These are phyloP conservation scores for Galendromus occidentalis DNA, from an alignment of 1,140 invertebrate genomes.

Conservation along the genomic window DNA sequence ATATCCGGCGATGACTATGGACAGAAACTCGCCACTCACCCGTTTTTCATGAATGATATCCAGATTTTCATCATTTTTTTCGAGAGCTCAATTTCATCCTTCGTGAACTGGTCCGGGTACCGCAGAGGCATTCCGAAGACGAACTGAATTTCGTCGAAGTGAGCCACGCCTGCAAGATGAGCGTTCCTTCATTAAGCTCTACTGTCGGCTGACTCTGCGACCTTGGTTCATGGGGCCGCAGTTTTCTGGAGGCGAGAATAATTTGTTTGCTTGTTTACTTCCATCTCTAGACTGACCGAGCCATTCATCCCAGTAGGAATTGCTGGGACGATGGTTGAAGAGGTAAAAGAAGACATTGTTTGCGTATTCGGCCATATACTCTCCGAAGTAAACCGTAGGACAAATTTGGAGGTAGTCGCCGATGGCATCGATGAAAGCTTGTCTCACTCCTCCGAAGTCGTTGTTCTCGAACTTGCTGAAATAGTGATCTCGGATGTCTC, in stretches of 20 bases:
- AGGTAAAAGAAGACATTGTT: conserved; percentile 16
- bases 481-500: conserved; percentile 4
- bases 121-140: conserved; percentile 17
- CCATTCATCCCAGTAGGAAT: conserved; percentile 12
- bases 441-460: neutral
- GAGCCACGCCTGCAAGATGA: conserved; percentile 7
- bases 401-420: conserved; percentile 3
- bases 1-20: neutral
- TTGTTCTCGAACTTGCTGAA: conserved; percentile 1
- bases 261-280: too few species aligned
- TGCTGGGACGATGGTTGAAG: conserved; percentile 15
- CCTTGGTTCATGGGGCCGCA: too few species aligned
- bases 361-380: neutral
- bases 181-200: too few species aligned
- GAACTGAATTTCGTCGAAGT: conserved; percentile 19
- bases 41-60: conserved; percentile 17
- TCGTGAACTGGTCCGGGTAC: conserved; percentile 9
- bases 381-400: neutral
- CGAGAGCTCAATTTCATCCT: conserved; percentile 15
- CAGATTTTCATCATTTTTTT: conserved; percentile 18
- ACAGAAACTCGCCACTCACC: conserved; percentile 13
- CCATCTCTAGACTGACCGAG: conserved; percentile 8
- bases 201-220: too few species aligned
- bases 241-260: too few species aligned
- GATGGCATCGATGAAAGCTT: neutral